Conservation (phyloP, 2,888 invertebrate genomes). For the Polymixis lichenea region DNA sequence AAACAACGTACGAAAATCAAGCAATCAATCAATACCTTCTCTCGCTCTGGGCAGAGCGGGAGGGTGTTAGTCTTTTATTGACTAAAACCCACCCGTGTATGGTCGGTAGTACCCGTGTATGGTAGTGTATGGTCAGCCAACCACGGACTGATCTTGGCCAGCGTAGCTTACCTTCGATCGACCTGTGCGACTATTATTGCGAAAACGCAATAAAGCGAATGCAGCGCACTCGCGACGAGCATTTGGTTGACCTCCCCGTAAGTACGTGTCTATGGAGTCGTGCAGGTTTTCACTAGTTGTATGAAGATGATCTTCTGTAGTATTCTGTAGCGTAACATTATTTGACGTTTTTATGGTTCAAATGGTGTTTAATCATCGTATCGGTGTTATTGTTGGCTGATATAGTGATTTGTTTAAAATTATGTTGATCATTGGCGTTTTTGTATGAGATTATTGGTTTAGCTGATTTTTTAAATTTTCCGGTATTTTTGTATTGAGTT, state of each 20-base stretch:
- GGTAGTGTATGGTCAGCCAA: too few relatives aligned
- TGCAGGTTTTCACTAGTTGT: not conserved
- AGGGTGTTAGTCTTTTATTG: too few relatives aligned
- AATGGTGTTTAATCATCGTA: slow-evolving; percentile 53
- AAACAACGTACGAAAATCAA: too few relatives aligned
- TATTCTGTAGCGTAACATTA: not conserved
- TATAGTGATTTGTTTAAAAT: slow-evolving; percentile 36
- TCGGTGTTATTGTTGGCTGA: slow-evolving; percentile 32
- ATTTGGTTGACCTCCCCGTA: not conserved
- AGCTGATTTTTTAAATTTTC: not conserved
- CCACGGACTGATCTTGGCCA: not conserved
- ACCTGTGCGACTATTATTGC: not conserved
- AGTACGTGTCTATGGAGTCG: not conserved
- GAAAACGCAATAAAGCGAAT: not conserved
- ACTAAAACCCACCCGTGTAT: too few relatives aligned
- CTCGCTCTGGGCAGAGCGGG: too few relatives aligned
- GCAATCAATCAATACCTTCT: too few relatives aligned
- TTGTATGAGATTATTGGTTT: not conserved
- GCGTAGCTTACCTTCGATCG: not conserved
- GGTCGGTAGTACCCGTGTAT: too few relatives aligned
- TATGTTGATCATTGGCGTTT: not conserved
- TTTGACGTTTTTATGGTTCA: slow-evolving; percentile 56
- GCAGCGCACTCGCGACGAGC: not conserved
- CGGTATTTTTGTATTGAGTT: not conserved
- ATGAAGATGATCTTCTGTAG: not conserved